These are phyloP conservation scores for Diarsia mendica DNA, from an alignment of 2,888 invertebrate species.

Conservation along the genomic window DNA sequence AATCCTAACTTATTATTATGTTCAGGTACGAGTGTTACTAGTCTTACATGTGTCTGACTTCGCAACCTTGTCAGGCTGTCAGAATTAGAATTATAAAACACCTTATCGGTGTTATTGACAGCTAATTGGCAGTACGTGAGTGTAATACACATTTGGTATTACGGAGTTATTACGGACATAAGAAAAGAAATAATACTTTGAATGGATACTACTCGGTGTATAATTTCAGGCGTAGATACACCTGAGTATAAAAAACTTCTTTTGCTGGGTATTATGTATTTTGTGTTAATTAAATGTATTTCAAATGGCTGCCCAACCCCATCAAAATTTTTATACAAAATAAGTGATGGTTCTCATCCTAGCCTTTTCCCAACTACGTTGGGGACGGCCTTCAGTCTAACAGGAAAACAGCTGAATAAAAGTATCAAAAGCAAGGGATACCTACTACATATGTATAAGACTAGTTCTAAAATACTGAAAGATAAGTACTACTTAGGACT, in stretches of 20 bases:
- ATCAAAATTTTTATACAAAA: too few species aligned
- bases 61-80: slow-evolving; percentile 58
- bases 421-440: too few species aligned
- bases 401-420: too few species aligned
- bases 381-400: too few species aligned
- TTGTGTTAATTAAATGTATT: too few species aligned
- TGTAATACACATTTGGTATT: slow-evolving; percentile 30
- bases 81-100: slow-evolving; percentile 65
- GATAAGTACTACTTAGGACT: too few species aligned
- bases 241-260: not conserved
- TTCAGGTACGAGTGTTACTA: slow-evolving; percentile 31
- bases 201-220: not conserved
- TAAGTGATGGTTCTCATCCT: too few species aligned
- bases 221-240: not conserved
- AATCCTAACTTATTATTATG: slow-evolving; percentile 53
- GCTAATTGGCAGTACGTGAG: slow-evolving; percentile 65
- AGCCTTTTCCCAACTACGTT: too few species aligned
- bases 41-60: slow-evolving; percentile 38
- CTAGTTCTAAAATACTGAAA: too few species aligned
- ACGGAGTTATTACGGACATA: slow-evolving; percentile 1
- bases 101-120: slow-evolving; percentile 66
- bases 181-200: not conserved
- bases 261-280: not conserved
- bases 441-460: too few species aligned
- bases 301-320: too few species aligned